A percentile compares a stretch with the other conserved stretches of the same genome.
phyloP scores from a whole-genome alignment of 2,797 vertebrate species.

The Heterohyrax brucei region DNA sequence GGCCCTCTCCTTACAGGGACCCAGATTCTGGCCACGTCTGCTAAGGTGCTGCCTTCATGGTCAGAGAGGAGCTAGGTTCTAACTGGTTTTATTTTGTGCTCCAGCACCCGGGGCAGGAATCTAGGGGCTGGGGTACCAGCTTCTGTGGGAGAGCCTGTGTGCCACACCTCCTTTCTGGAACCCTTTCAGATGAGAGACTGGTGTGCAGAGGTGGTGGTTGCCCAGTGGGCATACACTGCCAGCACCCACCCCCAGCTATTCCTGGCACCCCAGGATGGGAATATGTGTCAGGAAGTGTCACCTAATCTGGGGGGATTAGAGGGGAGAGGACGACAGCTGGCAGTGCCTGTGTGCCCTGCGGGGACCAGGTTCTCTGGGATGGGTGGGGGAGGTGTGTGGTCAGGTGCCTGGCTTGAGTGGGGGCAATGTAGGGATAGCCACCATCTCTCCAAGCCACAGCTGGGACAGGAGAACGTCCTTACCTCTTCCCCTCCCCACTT shows the following conservation, averaged over 20 bases:
- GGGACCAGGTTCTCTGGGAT: constrained; percentile 39
- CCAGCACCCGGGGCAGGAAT: not conserved
- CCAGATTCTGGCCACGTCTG: not conserved
- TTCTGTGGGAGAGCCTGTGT: not conserved
- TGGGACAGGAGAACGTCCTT: constrained; percentile 69
- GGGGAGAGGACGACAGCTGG: constrained; percentile 76
- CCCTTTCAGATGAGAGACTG: not conserved
- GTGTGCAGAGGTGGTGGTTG: constrained; percentile 38
- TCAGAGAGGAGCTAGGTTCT: not conserved
- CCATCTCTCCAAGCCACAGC: constrained; percentile 86
- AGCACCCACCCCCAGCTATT: constrained; percentile 42
- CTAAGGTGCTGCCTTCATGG: not conserved
- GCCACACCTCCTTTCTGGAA: constrained; percentile 55
- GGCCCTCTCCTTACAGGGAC: not conserved
- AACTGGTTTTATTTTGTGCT: not conserved
- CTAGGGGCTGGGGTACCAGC: not conserved
- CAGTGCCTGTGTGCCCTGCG: constrained; percentile 44
- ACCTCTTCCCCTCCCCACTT: not conserved
- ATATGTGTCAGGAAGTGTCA: constrained; percentile 80
- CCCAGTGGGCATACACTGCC: constrained; percentile 35
- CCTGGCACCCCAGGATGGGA: constrained; percentile 10
- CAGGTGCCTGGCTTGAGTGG: constrained; percentile 54
- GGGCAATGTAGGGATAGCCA: not conserved
- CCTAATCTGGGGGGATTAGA: constrained; percentile 81
- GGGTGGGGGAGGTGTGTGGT: constrained; percentile 55